Evolutionary conservation across 2,797 vertebrate species (phyloP), one percentile per base, ranked within the genome.

Genomic region (Capromys pilorides): DNA sequence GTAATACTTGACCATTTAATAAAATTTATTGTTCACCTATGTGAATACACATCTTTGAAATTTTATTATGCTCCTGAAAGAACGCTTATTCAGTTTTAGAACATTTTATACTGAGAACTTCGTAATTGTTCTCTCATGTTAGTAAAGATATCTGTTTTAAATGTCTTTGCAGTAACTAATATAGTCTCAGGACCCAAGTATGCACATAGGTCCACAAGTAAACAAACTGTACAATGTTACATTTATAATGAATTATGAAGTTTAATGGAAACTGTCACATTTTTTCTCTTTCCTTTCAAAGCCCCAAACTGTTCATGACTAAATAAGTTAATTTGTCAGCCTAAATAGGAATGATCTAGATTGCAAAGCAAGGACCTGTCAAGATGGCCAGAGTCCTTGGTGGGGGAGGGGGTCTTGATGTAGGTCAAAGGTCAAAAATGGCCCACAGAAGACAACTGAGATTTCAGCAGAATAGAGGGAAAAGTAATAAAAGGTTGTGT

Each of bases 321-420:
- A 5, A 93, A 39, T 95, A 71, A 89, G n/a, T 84, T 84, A 73
- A 91, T 75, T 79, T 88, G 62, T 79, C 22, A 49, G 1, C 2
- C 9, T 88, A 33, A 51, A 41, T 39, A 64, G 24, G 28, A 3
- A 94, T 88, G 41, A 4, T 62, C 67, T 10, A 62, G 5, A 18
- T 21, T 83, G 11, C 59, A 77, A 95, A 51, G 9, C 0, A 6
- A 4, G 9, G 36, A 8, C 19, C 78, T 86, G 39, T 39, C n/a
- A 67, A 93, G 94, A 6, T 26, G 3, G 19, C 64, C 28, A 51
- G 26, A 64, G 57, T 1, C 33, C 41, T 75, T 84, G 45, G 45
- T 84, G 45, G 45, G 31, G 33, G 5, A 6, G 73, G 41, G 10
- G 88, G 0, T 49, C 28, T 39, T 54, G 16, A 77, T 28, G 33